Percentiles rank a stretch among this genome's conserved stretches.
Evolutionary conservation across 2,113 vertebrate species (phyloP).

Genomic region (Chrysemys picta): DNA sequence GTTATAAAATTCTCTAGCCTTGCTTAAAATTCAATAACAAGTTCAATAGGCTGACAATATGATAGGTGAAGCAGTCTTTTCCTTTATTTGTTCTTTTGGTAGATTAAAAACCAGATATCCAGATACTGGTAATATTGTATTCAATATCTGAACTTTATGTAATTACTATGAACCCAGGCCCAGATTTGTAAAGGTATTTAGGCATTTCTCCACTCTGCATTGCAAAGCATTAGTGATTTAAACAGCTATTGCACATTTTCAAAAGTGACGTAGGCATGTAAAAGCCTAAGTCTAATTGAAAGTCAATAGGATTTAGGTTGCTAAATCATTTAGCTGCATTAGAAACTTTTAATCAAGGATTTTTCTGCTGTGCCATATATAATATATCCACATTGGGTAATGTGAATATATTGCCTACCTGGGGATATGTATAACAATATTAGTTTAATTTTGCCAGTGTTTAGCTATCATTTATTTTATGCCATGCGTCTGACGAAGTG

Average conservation of each 20-base stretch:
- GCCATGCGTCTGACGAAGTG: too few relatives aligned
- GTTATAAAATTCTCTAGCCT: constrained; percentile 23
- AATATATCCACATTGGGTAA: neutral
- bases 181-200: neutral
- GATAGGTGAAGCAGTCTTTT: neutral
- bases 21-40: constrained; percentile 14
- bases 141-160: neutral
- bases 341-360: neutral
- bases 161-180: neutral
- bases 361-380: neutral
- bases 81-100: constrained; percentile 32
- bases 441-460: neutral
- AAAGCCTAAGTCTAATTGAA: neutral
- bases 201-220: neutral
- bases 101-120: neutral
- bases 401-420: neutral
- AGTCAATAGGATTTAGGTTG: neutral
- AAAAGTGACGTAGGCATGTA: neutral
- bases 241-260: accelerated
- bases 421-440: neutral
- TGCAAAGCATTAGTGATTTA: constrained; percentile 17
- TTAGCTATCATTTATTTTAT: neutral
- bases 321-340: neutral
- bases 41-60: neutral
- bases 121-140: neutral